phyloP scores from a whole-genome alignment of 2,113 vertebrate species.

The Lepus americanus region DNA sequence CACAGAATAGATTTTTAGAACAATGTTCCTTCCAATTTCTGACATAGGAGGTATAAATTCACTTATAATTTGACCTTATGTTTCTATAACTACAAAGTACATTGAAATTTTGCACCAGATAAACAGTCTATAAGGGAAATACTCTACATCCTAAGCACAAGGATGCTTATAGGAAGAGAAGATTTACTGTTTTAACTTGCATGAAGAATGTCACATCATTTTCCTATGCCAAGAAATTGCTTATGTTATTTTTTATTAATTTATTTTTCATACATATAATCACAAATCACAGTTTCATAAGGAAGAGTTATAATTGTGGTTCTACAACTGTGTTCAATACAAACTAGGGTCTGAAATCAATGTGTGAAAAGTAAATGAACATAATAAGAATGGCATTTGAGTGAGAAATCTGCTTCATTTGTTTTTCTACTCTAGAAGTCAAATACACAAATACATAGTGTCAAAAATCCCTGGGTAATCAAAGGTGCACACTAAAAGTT shows the following conservation, averaged over 20 bases:
- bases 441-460: conserved; percentile 48
- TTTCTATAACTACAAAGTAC: background rate
- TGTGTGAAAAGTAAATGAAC: background rate
- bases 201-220: background rate
- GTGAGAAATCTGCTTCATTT: background rate
- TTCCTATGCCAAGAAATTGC: background rate
- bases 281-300: background rate
- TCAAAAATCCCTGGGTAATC: conserved; percentile 29
- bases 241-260: background rate
- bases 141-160: background rate
- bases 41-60: background rate
- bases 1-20: background rate
- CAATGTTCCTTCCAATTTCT: background rate
- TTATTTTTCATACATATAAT: conserved; percentile 7
- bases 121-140: background rate
- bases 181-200: background rate
- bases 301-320: background rate
- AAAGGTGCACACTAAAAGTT: conserved; percentile 14
- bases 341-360: conserved; percentile 26
- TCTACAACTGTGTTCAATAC: background rate
- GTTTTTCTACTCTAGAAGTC: conserved; percentile 50
- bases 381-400: conserved; percentile 9
- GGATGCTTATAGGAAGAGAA: background rate
- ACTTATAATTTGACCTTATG: background rate
- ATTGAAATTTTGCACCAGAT: background rate